Base-by-base conservation (phyloP, 2,113 vertebrate genomes). In the Plecotus auritus region DNA sequence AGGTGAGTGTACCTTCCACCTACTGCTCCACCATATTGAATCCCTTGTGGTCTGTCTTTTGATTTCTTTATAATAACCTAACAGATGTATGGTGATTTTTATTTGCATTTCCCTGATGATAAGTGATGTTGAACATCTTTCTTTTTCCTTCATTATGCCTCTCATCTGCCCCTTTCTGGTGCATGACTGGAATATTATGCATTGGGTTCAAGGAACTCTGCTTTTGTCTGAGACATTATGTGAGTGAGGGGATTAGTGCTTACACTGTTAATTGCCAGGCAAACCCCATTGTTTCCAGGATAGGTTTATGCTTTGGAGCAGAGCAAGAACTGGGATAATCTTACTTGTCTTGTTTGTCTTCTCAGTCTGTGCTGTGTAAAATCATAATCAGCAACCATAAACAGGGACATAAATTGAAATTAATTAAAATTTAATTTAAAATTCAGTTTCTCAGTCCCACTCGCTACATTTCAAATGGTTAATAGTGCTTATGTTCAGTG, bases 371-470 rank as follows among this genome's bases (percentile, higher is more conserved):
- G 54, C 80, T 59, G 20, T 61, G 13, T 54, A 70, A 87, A 42
- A 26, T 2, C 45, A n/a, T 26, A 73, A 59, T 40, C 78, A 69
- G 74, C 45, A 73, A n/a, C 76, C 23, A 23, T 7, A 73, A 61
- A 54, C 22, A 76, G 47, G 12, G 32, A 35, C 42, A 2, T n/a
- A 92, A 85, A 76, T 17, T 64, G 42, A 70, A 77, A 77, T 88
- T 40, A 64, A 56, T 73, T 89, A 80, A 86, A 90, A 78, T 88
- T 59, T 22, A 73, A 91, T 81, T 95, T 94, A 72, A 86, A 83
- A 78, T 86, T 86, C 61, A 37, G 28, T 51, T 77, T 93, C 91
- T 90, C 26, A 26, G 51, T 92, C 81, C 49, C 74, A 87, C 20
- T 85, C 45, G 20, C 74, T 86, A 5, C n/a, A 67, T 93, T 89